phyloP scores from a whole-genome alignment of 53 echinoderm and acorn worm species.

The Henricia sp. region DNA sequence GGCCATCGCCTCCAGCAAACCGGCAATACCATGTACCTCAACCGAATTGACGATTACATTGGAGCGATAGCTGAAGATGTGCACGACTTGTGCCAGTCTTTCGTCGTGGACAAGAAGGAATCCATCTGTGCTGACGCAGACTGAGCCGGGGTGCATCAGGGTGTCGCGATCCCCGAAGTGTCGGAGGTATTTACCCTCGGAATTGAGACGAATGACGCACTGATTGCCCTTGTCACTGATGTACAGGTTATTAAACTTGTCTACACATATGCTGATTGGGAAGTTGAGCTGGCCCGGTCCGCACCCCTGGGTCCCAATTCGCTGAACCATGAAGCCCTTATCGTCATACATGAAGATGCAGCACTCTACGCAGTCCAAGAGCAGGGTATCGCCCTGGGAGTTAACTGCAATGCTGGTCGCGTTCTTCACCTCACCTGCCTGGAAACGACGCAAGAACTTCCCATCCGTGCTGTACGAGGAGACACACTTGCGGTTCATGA shows the following conservation, averaged over 20 bases:
- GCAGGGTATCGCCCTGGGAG: constrained; percentile 62
- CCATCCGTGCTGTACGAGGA: constrained; percentile 69
- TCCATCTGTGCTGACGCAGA: constrained; percentile 65
- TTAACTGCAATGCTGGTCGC: constrained; percentile 71
- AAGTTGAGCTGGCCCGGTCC: constrained; percentile 60
- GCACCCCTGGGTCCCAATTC: constrained; percentile 66
- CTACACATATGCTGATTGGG: constrained; percentile 76
- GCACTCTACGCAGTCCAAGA: constrained; percentile 75
- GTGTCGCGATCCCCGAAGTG: constrained; percentile 61
- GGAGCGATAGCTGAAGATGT: constrained; percentile 63
- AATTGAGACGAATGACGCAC: constrained; percentile 60
- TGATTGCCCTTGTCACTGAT: constrained; percentile 79
- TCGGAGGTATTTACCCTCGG: constrained; percentile 57
- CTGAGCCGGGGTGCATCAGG: constrained; percentile 66
- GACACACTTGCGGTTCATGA: constrained; percentile 68
- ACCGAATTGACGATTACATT: constrained; percentile 61
- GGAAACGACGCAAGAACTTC: constrained; percentile 64
- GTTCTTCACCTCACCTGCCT: constrained; percentile 69
- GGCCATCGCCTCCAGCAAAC: constrained; percentile 72
- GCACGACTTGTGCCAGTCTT: constrained; percentile 72
- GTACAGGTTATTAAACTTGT: constrained; percentile 71
- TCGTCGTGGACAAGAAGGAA: constrained; percentile 79
- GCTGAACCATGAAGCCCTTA: constrained; percentile 66
- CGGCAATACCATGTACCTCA: constrained; percentile 77
- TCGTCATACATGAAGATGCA: constrained; percentile 70